Evolutionary conservation across 2,888 invertebrate genomes (phyloP).

Genomic region (Phragmatobia fuliginosa): DNA sequence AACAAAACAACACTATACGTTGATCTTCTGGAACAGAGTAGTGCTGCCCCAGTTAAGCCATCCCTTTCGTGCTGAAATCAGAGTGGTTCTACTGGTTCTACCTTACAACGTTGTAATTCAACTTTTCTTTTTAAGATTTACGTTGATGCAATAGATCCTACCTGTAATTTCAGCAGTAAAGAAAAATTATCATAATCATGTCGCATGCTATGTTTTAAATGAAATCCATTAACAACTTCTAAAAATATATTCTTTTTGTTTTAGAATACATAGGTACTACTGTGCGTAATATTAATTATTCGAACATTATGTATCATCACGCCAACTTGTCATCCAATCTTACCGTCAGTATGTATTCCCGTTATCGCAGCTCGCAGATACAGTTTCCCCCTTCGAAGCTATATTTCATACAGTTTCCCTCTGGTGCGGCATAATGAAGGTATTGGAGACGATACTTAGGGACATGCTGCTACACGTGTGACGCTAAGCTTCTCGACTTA

Average conservation of each 20-base stretch:
- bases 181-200: too few relatives aligned
- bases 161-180: background rate
- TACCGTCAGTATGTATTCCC: conserved; percentile 40
- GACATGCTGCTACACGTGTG: conserved; percentile 52
- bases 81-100: too few relatives aligned
- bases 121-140: background rate
- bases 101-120: too few relatives aligned
- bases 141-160: background rate
- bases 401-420: conserved; percentile 73
- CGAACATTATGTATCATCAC: conserved; percentile 13
- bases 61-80: too few relatives aligned
- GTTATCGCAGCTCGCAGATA: conserved; percentile 66
- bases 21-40: too few relatives aligned
- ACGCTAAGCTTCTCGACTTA: conserved; percentile 34
- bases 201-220: too few relatives aligned
- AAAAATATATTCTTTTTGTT: too few relatives aligned
- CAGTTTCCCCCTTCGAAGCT: conserved; percentile 58
- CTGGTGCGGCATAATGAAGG: conserved; percentile 66
- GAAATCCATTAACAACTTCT: background rate
- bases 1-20: too few relatives aligned
- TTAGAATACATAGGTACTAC: background rate
- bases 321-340: conserved; percentile 6
- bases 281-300: background rate
- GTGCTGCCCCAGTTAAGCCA: too few relatives aligned
- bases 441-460: conserved; percentile 56